These are phyloP conservation scores for Myotis daubentonii DNA, from an alignment of 2,797 vertebrate genomes.

Conservation along the genomic window DNA sequence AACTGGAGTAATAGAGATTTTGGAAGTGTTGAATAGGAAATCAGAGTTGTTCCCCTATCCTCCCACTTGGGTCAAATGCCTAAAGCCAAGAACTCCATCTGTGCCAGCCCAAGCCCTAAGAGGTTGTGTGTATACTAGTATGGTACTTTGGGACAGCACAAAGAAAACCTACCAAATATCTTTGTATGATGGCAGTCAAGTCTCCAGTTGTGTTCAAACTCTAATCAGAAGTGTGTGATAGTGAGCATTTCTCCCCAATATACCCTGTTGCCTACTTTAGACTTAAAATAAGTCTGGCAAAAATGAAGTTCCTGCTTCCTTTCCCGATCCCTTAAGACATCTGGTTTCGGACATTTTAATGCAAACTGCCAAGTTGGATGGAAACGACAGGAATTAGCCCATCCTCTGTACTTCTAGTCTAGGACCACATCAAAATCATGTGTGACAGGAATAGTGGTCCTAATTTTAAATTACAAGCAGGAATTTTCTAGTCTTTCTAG, in stretches of 20 bases:
- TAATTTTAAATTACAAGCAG: slow-evolving; percentile 50
- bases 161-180: slow-evolving; percentile 29
- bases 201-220: background rate
- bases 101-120: background rate
- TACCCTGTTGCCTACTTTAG: slow-evolving; percentile 6
- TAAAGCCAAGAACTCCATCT: slow-evolving; percentile 28
- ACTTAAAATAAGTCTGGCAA: slow-evolving; percentile 39
- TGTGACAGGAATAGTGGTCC: slow-evolving; percentile 23
- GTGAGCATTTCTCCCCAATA: background rate
- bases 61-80: background rate
- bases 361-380: background rate
- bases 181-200: slow-evolving; percentile 10
- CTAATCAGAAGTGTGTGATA: background rate
- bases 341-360: slow-evolving; percentile 51
- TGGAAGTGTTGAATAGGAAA: background rate
- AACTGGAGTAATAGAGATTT: slow-evolving; percentile 57
- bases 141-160: background rate
- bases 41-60: background rate
- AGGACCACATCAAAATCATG: slow-evolving; percentile 14
- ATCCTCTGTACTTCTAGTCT: background rate
- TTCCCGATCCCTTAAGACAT: background rate
- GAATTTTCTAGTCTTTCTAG: slow-evolving; percentile 46
- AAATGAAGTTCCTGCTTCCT: slow-evolving; percentile 44
- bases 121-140: background rate
- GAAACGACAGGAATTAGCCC: background rate